phyloP scores from a whole-genome alignment of 2,888 invertebrate genomes.

The Zaprionus obscuricornis region DNA sequence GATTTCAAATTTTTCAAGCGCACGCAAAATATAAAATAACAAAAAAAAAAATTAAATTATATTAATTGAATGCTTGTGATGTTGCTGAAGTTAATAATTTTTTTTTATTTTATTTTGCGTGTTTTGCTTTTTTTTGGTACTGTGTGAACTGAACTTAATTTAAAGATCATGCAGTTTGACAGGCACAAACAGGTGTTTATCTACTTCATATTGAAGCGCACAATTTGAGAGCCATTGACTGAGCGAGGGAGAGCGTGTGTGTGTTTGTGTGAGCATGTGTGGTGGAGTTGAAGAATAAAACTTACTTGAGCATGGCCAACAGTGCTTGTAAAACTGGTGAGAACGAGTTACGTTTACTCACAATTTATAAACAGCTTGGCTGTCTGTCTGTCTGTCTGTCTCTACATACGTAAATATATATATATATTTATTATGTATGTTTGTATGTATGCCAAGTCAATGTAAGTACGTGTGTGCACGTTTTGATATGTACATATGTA shows the following conservation, averaged over 20 bases:
- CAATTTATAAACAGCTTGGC: background rate
- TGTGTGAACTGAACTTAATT: no score
- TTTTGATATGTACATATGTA: constrained; percentile 1
- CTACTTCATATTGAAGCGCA: background rate
- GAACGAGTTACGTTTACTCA: constrained; percentile 49
- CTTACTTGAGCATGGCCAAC: constrained; percentile 69
- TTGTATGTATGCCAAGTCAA: no score
- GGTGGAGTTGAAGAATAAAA: constrained; percentile 29
- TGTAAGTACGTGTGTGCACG: background rate
- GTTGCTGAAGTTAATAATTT: constrained; percentile 27
- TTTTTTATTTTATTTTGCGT: constrained; percentile 1
- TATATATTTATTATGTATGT: no score
- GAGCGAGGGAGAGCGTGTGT: no score
- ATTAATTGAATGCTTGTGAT: constrained; percentile 51
- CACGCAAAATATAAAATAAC: constrained; percentile 32
- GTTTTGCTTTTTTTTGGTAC: no score
- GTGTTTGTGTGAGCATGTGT: no score
- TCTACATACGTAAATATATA: background rate
- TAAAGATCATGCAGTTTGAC: constrained; percentile 42
- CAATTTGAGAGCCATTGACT: constrained; percentile 16
- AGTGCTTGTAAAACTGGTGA: constrained; percentile 48
- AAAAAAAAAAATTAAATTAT: constrained; percentile 45
- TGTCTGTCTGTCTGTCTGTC: no score
- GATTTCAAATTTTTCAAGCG: constrained; percentile 40
- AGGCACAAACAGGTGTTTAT: constrained; percentile 46